Percentiles rank a stretch among this genome's conserved stretches.
phyloP scores from a whole-genome alignment of 2,888 invertebrate genomes.

The Aspidiotus rigidus region DNA sequence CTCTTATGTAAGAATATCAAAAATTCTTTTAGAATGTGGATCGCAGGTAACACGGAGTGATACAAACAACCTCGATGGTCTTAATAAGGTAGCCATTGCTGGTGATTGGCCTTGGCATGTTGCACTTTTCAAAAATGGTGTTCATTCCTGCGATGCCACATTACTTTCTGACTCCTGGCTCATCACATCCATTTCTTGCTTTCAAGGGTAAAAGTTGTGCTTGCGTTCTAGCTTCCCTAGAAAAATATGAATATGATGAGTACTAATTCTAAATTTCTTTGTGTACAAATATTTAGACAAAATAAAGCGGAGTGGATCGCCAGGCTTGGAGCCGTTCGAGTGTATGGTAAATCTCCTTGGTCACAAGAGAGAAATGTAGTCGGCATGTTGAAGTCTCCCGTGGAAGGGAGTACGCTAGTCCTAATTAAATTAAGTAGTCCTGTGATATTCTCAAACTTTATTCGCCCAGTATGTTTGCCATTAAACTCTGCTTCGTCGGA shows the following conservation, averaged over 20 bases:
- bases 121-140: constrained; percentile 68
- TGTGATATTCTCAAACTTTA: constrained; percentile 66
- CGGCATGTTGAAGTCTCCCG: constrained; percentile 79
- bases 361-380: constrained; percentile 73
- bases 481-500: constrained; percentile 47
- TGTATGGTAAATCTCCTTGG: constrained; percentile 75
- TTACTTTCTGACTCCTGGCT: constrained; percentile 74
- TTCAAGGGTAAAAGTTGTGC: constrained; percentile 49
- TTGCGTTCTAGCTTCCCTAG: neutral
- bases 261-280: neutral
- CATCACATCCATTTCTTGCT: constrained; percentile 77
- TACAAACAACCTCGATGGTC: constrained; percentile 43
- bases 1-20: neutral
- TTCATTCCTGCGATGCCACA: constrained; percentile 81
- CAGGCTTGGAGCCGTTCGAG: constrained; percentile 63
- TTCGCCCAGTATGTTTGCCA: constrained; percentile 71
- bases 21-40: constrained; percentile 54
- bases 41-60: constrained; percentile 51
- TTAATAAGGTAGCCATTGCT: constrained; percentile 63
- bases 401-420: constrained; percentile 78
- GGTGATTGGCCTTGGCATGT: constrained; percentile 94
- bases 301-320: constrained; percentile 81
- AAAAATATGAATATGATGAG: neutral
- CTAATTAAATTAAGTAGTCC: constrained; percentile 69
- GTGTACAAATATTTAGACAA: constrained; percentile 48